phyloP scores from a whole-genome alignment of 1,140 invertebrate genomes.

The Leguminivora glycinivorella region DNA sequence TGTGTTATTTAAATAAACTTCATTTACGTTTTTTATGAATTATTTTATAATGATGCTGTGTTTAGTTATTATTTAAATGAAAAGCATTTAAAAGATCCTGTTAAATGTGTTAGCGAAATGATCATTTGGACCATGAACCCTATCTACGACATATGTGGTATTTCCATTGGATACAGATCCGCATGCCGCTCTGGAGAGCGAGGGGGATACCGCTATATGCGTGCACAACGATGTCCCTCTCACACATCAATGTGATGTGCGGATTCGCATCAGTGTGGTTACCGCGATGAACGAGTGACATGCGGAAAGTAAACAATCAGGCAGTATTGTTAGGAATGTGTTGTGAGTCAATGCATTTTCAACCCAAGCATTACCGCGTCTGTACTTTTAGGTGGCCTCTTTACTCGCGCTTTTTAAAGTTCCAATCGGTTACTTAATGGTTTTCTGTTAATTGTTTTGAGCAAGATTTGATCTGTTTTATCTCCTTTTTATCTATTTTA shows the following conservation, averaged over 20 bases:
- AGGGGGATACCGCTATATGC: too few species aligned
- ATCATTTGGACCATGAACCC: background rate
- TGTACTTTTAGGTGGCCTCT: conserved; percentile 16
- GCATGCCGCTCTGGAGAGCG: too few species aligned
- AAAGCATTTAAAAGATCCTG: background rate
- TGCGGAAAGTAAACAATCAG: conserved; percentile 23
- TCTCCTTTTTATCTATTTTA: too few species aligned
- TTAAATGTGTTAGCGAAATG: background rate
- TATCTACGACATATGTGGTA: background rate
- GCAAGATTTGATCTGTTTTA: too few species aligned
- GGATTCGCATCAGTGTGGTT: too few species aligned
- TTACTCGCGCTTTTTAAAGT: background rate
- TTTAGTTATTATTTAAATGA: background rate
- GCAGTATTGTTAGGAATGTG: conserved; percentile 24
- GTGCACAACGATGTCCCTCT: too few species aligned
- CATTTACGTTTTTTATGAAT: background rate
- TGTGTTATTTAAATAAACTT: background rate
- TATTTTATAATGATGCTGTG: background rate
- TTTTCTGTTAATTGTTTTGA: too few species aligned
- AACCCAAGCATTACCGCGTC: conserved; percentile 26
- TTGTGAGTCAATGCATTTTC: conserved; percentile 25
- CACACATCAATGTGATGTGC: too few species aligned
- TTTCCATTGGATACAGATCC: too few species aligned
- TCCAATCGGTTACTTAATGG: too few species aligned
- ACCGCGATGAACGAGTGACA: background rate